These are phyloP conservation scores for Colostygia pectinataria DNA, from an alignment of 2,888 invertebrate genomes.

Conservation along the genomic window DNA sequence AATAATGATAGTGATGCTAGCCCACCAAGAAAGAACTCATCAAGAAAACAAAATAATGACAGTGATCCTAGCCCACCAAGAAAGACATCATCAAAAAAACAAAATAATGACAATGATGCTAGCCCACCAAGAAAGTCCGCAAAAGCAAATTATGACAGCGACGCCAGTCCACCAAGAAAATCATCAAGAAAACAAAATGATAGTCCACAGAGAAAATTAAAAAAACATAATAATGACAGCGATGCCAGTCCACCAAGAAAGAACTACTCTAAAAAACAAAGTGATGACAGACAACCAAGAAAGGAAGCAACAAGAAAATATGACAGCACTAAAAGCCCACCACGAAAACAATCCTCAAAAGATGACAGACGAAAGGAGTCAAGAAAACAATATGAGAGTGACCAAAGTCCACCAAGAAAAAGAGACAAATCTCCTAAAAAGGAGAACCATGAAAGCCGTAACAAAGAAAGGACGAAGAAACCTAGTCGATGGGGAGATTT, in stretches of 20 bases:
- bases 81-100: constrained; percentile 18
- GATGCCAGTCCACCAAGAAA: constrained; percentile 13
- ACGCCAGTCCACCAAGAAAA: no score
- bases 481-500: constrained; percentile 33
- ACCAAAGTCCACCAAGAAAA: constrained; percentile 54
- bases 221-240: constrained; percentile 10
- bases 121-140: constrained; percentile 45
- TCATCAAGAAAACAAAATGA: constrained; percentile 1
- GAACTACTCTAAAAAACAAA: background rate
- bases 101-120: constrained; percentile 59
- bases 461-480: constrained; percentile 26
- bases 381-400: constrained; percentile 53
- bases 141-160: constrained; percentile 42
- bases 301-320: background rate
- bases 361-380: constrained; percentile 1
- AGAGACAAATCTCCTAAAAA: constrained; percentile 35
- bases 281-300: background rate
- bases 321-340: constrained; percentile 10
- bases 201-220: constrained; percentile 41
- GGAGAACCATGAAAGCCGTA: constrained; percentile 25
- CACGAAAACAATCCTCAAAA: constrained; percentile 6
- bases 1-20: constrained; percentile 1
- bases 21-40: background rate
- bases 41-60: constrained; percentile 1
- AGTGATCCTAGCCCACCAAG: constrained; percentile 7